Evolutionary conservation across 1,140 invertebrate genomes (phyloP).

Genomic region (Chironomus striatipennis): DNA sequence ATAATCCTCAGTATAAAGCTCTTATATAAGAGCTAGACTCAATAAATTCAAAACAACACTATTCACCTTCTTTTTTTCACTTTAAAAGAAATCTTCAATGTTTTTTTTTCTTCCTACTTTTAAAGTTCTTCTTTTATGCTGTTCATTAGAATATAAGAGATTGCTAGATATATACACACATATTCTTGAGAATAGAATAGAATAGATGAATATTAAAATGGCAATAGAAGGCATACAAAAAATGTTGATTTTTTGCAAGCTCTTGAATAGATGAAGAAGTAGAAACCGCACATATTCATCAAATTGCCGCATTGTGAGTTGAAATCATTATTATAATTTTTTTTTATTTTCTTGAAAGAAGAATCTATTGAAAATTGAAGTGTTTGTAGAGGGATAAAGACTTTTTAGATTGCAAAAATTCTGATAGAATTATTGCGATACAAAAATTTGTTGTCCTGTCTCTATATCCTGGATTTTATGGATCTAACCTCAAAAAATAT

Average conservation of each 20-base stretch:
- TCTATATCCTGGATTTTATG: too few relatives aligned
- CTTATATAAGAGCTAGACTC: neutral
- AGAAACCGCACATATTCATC: neutral
- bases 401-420: too few relatives aligned
- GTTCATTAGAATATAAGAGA: neutral
- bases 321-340: neutral
- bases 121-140: slow-evolving; percentile 6
- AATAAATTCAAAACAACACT: neutral
- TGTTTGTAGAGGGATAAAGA: too few relatives aligned
- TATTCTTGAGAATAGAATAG: neutral
- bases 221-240: neutral
- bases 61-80: neutral
- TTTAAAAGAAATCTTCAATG: too few relatives aligned
- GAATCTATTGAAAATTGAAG: too few relatives aligned
- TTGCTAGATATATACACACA: too few relatives aligned
- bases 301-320: neutral
- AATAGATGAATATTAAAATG: too few relatives aligned
- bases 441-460: too few relatives aligned
- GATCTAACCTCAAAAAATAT: too few relatives aligned
- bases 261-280: neutral
- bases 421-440: too few relatives aligned
- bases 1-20: too few relatives aligned
- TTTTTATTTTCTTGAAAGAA: too few relatives aligned
- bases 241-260: slow-evolving; percentile 13
- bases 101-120: neutral